These are phyloP conservation scores for Notothenia rossii DNA, from an alignment of 2,113 vertebrate genomes.

Conservation along the genomic window DNA sequence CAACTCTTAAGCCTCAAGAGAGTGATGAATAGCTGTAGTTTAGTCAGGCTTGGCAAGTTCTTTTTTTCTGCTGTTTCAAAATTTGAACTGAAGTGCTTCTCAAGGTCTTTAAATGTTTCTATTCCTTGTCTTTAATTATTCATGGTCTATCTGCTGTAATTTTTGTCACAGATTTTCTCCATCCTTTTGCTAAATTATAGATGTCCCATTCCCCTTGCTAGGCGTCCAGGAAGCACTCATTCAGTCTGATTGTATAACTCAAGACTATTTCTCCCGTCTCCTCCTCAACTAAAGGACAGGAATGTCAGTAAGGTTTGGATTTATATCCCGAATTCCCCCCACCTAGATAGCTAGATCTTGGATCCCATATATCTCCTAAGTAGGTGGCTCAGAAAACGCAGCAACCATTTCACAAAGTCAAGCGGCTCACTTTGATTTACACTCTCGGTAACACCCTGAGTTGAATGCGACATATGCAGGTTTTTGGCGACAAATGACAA, in stretches of 20 bases:
- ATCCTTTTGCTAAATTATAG: conserved; percentile 81
- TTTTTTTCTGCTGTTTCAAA: conserved; percentile 51
- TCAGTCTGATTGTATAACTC: conserved; percentile 74
- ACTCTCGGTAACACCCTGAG: conserved; percentile 69
- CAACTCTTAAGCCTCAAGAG: conserved; percentile 36
- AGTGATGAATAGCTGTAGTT: conserved; percentile 53
- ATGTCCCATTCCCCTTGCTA: conserved; percentile 65
- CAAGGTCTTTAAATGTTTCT: conserved; percentile 81
- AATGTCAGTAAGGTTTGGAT: conserved; percentile 58
- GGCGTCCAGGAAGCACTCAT: conserved; percentile 65
- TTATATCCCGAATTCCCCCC: conserved; percentile 54
- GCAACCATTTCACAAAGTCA: conserved; percentile 75
- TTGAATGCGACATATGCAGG: conserved; percentile 51
- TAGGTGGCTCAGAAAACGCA: conserved; percentile 66
- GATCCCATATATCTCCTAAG: conserved; percentile 65
- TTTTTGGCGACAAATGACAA: conserved; percentile 73
- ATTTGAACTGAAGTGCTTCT: conserved; percentile 70
- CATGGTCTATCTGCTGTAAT: conserved; percentile 78
- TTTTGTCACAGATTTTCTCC: conserved; percentile 79
- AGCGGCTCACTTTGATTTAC: conserved; percentile 74
- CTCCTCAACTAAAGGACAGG: conserved; percentile 61
- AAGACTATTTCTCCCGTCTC: conserved; percentile 55
- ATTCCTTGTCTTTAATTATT: conserved; percentile 77
- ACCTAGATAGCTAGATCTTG: conserved; percentile 54
- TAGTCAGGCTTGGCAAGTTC: conserved; percentile 32